Evolutionary conservation across 2,888 invertebrate species (phyloP), one percentile per base, ranked within the genome.

Genomic region (Frankliniella fusca): DNA sequence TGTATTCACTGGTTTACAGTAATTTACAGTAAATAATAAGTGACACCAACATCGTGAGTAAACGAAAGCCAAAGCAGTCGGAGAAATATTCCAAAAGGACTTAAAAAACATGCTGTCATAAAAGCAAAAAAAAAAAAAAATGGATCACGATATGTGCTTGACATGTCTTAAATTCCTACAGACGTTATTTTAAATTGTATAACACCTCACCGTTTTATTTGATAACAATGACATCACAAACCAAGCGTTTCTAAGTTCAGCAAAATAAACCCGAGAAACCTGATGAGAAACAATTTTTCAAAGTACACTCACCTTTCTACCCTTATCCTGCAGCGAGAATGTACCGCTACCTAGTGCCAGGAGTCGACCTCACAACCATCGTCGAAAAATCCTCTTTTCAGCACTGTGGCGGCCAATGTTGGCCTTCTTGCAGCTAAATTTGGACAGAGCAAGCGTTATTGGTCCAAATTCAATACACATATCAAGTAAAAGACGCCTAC

Each of bases 261-360:
- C 70, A 27, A 27, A 3, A 10, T 12, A 9, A 8, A 27, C 70
- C 23, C 70, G 27, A 7, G 10, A 23, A 23, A 76, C 27, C 23
- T 12, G 12, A 27, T 8, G 12, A 23, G 12, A 76, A 76, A 76
- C 70, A 76, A 5, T 11, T 27, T 27, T 76, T 27, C n/a, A 23
- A 27, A 76, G 70, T 76, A 27, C 70, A 76, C 70, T 76, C 70
- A 76, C 70, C 70, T 76, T 76, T 76, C 70, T 23, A 76, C 70
- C 70, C 70, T 76, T 76, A 76, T 76, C 70, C 70, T 27, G 27
- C 70, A 9, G 70, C 70, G 27, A 76, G 70, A 76, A 76, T 76
- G 70, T 76, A 76, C 70, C 70, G 70, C 70, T 76, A 76, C 70
- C 70, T 76, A 76, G 23, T 76, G 70, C 27, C 70, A 76, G 27